A percentile compares a stretch with the other conserved stretches of the same genome.
Conservation (phyloP, 1,140 invertebrate species). For the Drosophila sp. region DNA sequence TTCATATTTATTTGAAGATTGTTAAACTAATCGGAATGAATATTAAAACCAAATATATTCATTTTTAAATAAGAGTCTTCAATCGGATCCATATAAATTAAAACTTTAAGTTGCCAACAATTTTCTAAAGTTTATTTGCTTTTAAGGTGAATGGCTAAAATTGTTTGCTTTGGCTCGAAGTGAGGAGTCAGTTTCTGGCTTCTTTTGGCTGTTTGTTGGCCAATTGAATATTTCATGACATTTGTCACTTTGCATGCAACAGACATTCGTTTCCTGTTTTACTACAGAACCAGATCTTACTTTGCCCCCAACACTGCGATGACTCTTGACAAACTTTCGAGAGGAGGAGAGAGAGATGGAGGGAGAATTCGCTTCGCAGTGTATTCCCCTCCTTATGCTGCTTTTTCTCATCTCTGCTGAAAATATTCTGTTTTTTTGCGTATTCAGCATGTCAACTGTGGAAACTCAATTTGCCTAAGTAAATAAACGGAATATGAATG, state of each 20-base stretch:
- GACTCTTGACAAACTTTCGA: conserved; percentile 26
- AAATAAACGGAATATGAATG: conserved; percentile 83
- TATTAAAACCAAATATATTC: too few species aligned
- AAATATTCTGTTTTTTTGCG: conserved; percentile 46
- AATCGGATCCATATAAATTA: too few species aligned
- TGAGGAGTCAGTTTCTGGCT: neutral
- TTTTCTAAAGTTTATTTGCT: neutral
- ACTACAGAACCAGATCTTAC: conserved; percentile 52
- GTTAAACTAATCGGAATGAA: too few species aligned
- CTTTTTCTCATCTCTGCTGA: neutral
- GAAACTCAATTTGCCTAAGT: conserved; percentile 82
- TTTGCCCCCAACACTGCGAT: conserved; percentile 20
- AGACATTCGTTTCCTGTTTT: conserved; percentile 78
- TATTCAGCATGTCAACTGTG: conserved; percentile 76
- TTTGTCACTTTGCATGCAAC: conserved; percentile 77
- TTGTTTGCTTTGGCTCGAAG: neutral
- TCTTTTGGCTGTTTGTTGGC: conserved; percentile 28
- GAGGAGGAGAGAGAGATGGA: too few species aligned
- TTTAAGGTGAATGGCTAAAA: conserved; percentile 30
- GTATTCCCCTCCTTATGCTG: conserved; percentile 32
- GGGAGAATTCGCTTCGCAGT: conserved; percentile 18
- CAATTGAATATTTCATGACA: conserved; percentile 81
- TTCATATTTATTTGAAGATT: too few species aligned
- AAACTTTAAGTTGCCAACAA: too few species aligned
- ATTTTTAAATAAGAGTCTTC: too few species aligned